Evolutionary conservation across 2,888 invertebrate species (phyloP), one percentile per base, ranked within the genome.

Genomic region (Stratiomys singularior): DNA sequence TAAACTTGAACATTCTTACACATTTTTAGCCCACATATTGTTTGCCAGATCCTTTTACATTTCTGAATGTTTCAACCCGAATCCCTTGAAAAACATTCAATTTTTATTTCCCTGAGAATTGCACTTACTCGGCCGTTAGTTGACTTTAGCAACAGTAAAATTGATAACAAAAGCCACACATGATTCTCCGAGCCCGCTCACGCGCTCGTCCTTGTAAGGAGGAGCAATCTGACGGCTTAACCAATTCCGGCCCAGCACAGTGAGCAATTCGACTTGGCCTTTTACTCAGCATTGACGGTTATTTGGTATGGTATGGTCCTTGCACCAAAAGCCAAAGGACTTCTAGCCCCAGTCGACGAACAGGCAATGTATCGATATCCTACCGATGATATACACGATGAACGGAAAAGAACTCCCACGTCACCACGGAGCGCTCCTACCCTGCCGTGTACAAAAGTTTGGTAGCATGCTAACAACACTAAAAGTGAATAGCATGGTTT

Each of bases 211-310:
- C 60, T 52, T 52, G 52, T 52, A 52, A 52, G 25, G 44, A 46
- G 44, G 44, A 18, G 21, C 18, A 18, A 67, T 21, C 18, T 44
- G 21, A 18, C 18, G 18, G 23, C 25, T 23, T 25, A 60, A 60
- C 18, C 7, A 21, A 60, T 3, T 15, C 23, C 9, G 47, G 2
- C 46, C 63, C 28, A 77, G 77, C 80, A 77, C 77, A 76, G 76
- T 78, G 25, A 56, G 74, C 76, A 66, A 79, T 77, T 79, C 77
- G 77, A 79, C 77, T 74, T 44, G 27, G 21, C n/a, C n/a, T 28
- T 28, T 56, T 7, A 11, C 25, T 60, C 25, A 7, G 60, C 25
- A 5, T 23, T 9, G 9, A 9, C 9, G 9, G 21, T 21, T 60
- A 52, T 15, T 52, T 52, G 52, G 15, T 52, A 4, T 52, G 15